phyloP scores from a whole-genome alignment of 2,113 vertebrate genomes.

The Platysteira castanea region DNA sequence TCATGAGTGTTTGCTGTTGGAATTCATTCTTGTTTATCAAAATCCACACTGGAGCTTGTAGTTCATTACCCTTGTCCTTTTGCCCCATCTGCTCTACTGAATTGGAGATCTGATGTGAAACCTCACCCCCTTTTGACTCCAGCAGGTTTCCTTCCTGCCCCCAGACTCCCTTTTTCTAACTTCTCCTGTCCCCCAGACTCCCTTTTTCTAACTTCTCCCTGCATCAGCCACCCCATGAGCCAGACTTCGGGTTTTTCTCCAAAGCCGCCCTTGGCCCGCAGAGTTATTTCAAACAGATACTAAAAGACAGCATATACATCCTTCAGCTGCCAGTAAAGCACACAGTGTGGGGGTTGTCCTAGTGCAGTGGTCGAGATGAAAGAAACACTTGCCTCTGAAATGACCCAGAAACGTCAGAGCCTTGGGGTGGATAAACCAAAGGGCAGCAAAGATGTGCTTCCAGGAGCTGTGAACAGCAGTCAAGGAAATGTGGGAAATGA shows the following conservation, averaged over 20 bases:
- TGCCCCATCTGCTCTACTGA: not conserved
- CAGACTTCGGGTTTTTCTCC: not conserved
- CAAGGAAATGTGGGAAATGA: not conserved
- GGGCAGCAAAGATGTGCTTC: not conserved
- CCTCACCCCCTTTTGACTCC: not conserved
- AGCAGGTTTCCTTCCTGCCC: not conserved
- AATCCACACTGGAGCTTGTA: not conserved
- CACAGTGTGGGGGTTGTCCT: not conserved
- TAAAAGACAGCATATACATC: not conserved
- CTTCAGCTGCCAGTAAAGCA: not conserved
- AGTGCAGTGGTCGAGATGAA: not conserved
- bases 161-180: not conserved
- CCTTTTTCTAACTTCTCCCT: not conserved
- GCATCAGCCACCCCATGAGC: not conserved
- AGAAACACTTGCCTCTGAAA: not conserved
- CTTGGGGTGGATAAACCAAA: not conserved
- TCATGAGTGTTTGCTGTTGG: not conserved
- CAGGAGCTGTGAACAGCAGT: not conserved
- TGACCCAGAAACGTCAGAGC: not conserved
- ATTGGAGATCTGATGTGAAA: not conserved
- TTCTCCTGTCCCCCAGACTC: not conserved
- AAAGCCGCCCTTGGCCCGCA: not conserved
- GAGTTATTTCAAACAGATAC: not conserved
- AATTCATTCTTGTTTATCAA: slow-evolving; percentile 19
- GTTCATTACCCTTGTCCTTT: not conserved